Evolutionary conservation across 2,113 vertebrate genomes (phyloP).

Genomic region (Bufo bufo): DNA sequence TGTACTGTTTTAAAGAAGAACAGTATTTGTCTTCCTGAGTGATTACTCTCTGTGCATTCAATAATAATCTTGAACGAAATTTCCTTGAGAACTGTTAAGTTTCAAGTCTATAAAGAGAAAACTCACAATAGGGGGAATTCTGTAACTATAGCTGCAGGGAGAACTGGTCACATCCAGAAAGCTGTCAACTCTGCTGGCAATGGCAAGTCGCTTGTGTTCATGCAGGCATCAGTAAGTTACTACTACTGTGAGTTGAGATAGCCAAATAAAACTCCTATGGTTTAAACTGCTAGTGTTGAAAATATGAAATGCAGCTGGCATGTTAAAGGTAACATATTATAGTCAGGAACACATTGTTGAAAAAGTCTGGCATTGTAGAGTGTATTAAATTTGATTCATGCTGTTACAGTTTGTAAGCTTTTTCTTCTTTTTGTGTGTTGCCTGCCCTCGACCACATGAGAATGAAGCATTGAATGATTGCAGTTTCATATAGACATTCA

Average conservation of each 20-base stretch:
- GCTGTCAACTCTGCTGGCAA: constrained; percentile 49
- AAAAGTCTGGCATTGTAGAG: constrained; percentile 13
- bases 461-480: neutral
- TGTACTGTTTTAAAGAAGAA: constrained; percentile 28
- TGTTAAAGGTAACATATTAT: constrained; percentile 41
- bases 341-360: constrained; percentile 2
- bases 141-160: constrained; percentile 52
- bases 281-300: constrained; percentile 52
- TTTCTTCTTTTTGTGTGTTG: constrained; percentile 31
- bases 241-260: constrained; percentile 53
- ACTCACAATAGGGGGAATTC: constrained; percentile 41
- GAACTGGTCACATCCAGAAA: constrained; percentile 53
- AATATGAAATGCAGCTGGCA: constrained; percentile 41
- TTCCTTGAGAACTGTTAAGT: constrained; percentile 33
- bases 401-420: constrained; percentile 39
- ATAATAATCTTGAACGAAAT: constrained; percentile 42
- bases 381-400: constrained; percentile 32
- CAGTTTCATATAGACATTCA: neutral
- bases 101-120: constrained; percentile 41
- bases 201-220: constrained; percentile 55
- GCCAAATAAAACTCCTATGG: constrained; percentile 56
- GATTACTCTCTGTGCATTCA: constrained; percentile 40
- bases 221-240: constrained; percentile 47
- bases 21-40: constrained; percentile 23
- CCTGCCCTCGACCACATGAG: neutral